phyloP scores from a whole-genome alignment of 2,888 invertebrate species.

The Lordiphosa fenestrarum region DNA sequence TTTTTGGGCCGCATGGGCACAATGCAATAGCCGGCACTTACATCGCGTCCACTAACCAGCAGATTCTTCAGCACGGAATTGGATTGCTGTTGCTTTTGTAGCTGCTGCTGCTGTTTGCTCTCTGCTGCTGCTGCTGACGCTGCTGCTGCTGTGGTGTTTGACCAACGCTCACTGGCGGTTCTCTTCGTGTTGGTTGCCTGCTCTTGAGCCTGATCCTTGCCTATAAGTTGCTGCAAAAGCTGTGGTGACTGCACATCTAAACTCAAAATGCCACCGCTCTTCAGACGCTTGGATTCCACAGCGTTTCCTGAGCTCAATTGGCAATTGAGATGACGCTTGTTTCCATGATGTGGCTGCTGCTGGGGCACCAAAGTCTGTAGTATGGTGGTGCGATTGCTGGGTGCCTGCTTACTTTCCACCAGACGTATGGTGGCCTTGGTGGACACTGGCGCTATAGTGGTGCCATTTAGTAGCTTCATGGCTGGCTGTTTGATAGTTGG shows the following conservation, averaged over 20 bases:
- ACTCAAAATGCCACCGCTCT: conserved; percentile 57
- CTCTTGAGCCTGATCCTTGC: conserved; percentile 78
- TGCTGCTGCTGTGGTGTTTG: conserved; percentile 43
- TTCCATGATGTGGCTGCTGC: conserved; percentile 58
- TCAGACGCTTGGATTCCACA: conserved; percentile 76
- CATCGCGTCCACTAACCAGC: conserved; percentile 96
- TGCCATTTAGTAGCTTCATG: conserved; percentile 59
- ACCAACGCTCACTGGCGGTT: conserved; percentile 57
- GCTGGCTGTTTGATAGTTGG: conserved; percentile 43
- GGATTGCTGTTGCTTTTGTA: conserved; percentile 70
- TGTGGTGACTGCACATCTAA: conserved; percentile 80
- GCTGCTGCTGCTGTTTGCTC: conserved; percentile 66
- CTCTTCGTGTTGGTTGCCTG: conserved; percentile 79
- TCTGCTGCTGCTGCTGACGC: conserved; percentile 36
- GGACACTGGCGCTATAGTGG: conserved; percentile 47
- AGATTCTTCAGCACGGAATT: conserved; percentile 93
- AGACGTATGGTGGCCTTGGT: conserved; percentile 74
- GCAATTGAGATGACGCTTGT: conserved; percentile 71
- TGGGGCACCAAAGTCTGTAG: conserved; percentile 48
- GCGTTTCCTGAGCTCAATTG: conserved; percentile 44
- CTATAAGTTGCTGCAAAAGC: conserved; percentile 83
- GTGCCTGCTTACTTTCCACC: conserved; percentile 56
- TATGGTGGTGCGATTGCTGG: conserved; percentile 28
- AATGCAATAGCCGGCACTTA: conserved; percentile 94
- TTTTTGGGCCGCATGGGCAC: conserved; percentile 85